Evolutionary conservation across 2,797 vertebrate genomes (phyloP), one percentile per base, ranked within the genome.

Genomic region (Astyanax mexicanus): DNA sequence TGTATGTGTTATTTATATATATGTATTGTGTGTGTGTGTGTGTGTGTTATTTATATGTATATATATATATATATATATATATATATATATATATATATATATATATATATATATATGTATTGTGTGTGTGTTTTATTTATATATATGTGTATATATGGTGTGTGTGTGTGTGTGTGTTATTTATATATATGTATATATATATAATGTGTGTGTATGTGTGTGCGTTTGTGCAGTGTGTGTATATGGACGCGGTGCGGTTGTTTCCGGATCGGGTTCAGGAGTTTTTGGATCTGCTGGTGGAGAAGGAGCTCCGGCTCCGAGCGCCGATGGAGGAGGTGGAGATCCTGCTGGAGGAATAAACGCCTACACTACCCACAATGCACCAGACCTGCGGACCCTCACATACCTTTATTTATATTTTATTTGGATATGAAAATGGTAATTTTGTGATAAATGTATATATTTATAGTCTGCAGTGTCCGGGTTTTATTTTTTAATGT

Each of bases 261-360:
- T 95, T 96, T 77, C 93, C 95, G 0, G 93, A 94, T 0, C 84
- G 88, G 19, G 80, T 95, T 47, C 94, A 95, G 72, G 95, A 95
- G 85, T 88, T 86, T 0, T 70, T 94, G 0, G 95, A 96, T 74
- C 87, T 96, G 23, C 93, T 96, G 93, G 92, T 89, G 0, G 95
- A 96, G 79, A 96, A 96, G 67, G 95, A 96, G 54, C 17, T 96
- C 29, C 90, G 95, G 13, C 85, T 96, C 51, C 89, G 95, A 37
- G 85, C 93, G 4, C 94, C 94, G 0, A 12, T 93, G 74, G 95
- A 96, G 82, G 95, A 96, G 81, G 81, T 96, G 89, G 94, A 95
- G 15, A 88, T 96, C 0, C 87, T 96, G 0, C 77, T 95, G 0
- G 95, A 95, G 84, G 93, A 93, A 74, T 95, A 88, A 89, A 65